Conservation (phyloP, 2,888 invertebrate genomes). For the Drosophila longiperda region DNA sequence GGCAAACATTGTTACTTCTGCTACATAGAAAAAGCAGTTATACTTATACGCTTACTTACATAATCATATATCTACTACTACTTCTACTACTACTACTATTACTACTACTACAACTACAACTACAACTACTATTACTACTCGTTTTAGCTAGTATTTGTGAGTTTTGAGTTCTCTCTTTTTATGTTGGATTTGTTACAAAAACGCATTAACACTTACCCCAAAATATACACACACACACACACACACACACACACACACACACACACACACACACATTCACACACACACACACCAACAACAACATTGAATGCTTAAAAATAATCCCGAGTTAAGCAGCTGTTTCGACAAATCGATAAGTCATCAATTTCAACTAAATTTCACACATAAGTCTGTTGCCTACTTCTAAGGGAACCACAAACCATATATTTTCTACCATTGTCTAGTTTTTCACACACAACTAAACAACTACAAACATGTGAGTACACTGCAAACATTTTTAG, state of each 20-base stretch:
- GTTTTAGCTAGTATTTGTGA: conserved; percentile 36
- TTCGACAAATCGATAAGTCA: conserved; percentile 48
- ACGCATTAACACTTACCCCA: conserved; percentile 26
- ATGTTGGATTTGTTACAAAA: conserved; percentile 28
- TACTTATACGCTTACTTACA: conserved; percentile 39
- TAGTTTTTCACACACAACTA: conserved; percentile 8
- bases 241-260: neutral
- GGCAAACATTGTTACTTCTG: conserved; percentile 34
- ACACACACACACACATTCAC: conserved; percentile 1
- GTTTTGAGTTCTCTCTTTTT: conserved; percentile 28
- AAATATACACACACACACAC: conserved; percentile 4
- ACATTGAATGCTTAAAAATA: conserved; percentile 18
- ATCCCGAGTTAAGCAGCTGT: conserved; percentile 28
- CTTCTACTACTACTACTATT: conserved; percentile 15
- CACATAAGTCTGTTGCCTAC: conserved; percentile 51
- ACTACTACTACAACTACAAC: neutral
- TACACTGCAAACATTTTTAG: conserved; percentile 18
- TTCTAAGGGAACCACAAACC: conserved; percentile 27
- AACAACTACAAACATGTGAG: conserved; percentile 1
- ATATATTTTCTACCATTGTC: conserved; percentile 22
- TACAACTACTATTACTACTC: conserved; percentile 15
- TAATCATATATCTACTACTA: conserved; percentile 27
- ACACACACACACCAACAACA: neutral
- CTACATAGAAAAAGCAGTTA: conserved; percentile 38
- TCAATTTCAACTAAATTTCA: conserved; percentile 37